A percentile compares a stretch with the other conserved stretches of the same genome.
These are phyloP conservation scores for Bergia sp. DNA, from an alignment of 92 coral and sea anemone species.

Conservation along the genomic window DNA sequence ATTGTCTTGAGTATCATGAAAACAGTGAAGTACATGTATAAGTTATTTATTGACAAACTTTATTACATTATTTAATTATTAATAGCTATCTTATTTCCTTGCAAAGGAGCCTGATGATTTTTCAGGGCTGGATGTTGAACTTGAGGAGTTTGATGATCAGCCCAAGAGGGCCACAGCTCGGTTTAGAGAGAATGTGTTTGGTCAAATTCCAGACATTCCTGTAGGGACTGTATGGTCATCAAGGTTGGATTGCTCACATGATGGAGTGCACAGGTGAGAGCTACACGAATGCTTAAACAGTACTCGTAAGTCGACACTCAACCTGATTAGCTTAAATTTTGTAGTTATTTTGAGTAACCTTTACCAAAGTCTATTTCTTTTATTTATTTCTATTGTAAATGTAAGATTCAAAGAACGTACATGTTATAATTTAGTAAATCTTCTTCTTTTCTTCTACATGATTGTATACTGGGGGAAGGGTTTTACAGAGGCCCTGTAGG, in stretches of 20 bases:
- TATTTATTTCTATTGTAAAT: too few relatives aligned
- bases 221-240: conserved; percentile 80
- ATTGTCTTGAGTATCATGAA: neutral
- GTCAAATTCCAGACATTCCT: conserved; percentile 57
- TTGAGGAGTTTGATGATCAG: conserved; percentile 30
- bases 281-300: neutral
- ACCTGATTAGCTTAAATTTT: too few relatives aligned
- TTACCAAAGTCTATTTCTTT: too few relatives aligned
- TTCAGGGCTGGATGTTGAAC: conserved; percentile 27
- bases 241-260: conserved; percentile 81
- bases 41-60: neutral
- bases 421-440: too few relatives aligned
- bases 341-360: too few relatives aligned
- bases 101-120: conserved; percentile 31
- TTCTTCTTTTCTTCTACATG: too few relatives aligned
- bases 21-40: neutral
- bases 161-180: neutral
- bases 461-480: too few relatives aligned
- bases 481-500: too few relatives aligned
- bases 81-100: neutral
- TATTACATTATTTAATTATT: neutral
- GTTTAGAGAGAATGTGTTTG: conserved; percentile 40
- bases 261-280: conserved; percentile 86
- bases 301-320: neutral
- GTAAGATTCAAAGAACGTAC: too few relatives aligned